Conservation (phyloP, 2,888 invertebrate species). For the Hypsopygia costalis region DNA sequence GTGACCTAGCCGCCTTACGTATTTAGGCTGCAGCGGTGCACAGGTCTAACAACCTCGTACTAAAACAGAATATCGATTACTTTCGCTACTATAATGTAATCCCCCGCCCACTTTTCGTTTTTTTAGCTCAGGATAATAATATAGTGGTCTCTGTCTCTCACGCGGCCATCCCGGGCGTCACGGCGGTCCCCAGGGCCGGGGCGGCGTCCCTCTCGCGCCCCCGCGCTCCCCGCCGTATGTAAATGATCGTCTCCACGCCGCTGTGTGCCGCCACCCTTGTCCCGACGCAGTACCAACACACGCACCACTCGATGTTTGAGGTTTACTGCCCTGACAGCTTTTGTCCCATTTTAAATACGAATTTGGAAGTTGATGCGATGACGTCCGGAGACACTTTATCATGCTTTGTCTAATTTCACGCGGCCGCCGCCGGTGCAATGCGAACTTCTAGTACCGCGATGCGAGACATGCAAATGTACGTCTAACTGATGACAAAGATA, state of each 20-base stretch:
- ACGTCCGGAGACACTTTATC: slow-evolving; percentile 33
- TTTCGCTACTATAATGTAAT: slow-evolving; percentile 82
- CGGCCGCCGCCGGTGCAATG: slow-evolving; percentile 24
- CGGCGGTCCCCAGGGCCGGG: slow-evolving; percentile 42
- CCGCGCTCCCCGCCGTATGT: slow-evolving; percentile 66
- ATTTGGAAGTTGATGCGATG: slow-evolving; percentile 56
- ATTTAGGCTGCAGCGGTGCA: slow-evolving; percentile 75
- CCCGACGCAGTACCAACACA: slow-evolving; percentile 42
- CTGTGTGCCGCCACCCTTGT: slow-evolving; percentile 60
- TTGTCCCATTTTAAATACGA: slow-evolving; percentile 74
- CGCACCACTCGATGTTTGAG: slow-evolving; percentile 48
- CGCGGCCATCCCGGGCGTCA: slow-evolving; percentile 44
- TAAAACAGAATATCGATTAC: slow-evolving; percentile 82
- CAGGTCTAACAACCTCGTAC: slow-evolving; percentile 76
- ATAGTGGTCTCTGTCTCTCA: slow-evolving; percentile 69
- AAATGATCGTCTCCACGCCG: slow-evolving; percentile 73
- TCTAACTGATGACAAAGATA: slow-evolving; percentile 64
- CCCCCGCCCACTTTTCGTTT: slow-evolving; percentile 81
- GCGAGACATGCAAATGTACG: slow-evolving; percentile 53
- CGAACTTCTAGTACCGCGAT: slow-evolving; percentile 26
- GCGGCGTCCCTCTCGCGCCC: slow-evolving; percentile 44
- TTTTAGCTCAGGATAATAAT: slow-evolving; percentile 72
- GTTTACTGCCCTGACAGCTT: slow-evolving; percentile 77
- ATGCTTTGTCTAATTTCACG: slow-evolving; percentile 27
- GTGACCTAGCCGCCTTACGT: slow-evolving; percentile 66